Base-by-base conservation (phyloP, 92 coral and sea anemone genomes). In the Hydrozoanthus gracilis region DNA sequence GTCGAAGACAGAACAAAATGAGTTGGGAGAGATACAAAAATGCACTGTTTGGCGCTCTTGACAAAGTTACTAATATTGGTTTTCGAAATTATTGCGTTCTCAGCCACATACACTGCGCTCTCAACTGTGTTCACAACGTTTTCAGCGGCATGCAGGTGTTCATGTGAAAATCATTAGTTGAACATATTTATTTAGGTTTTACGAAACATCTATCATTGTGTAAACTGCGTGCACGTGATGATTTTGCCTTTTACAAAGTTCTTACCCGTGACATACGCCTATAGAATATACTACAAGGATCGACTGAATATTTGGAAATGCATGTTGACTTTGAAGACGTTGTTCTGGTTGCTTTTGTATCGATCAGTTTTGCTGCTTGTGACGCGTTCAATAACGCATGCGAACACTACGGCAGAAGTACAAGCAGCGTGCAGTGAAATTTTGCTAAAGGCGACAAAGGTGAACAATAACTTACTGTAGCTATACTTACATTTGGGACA, bases 281-380 rank as follows among this genome's bases (percentile, higher is more conserved):
- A 10, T 14, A 60, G 13, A 60, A 60, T 60, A 5, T 60, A 60
- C 66, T 60, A 11, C 66, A 60, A 60, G 66, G 66, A 60, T 60
- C 66, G 66, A 60, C 13, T 60, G 66, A 60, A 60, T 60, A 60
- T 60, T 60, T 60, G 66, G 66, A 60, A 60, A 60, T 60, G 66
- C 66, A 60, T 60, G 66, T 60, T 60, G 66, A 60, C 66, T 60
- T 60, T 60, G 5, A 60, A 60, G 14, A 60, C 16, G 66, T 60
- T 60, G 66, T 60, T 60, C 66, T 60, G 66, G 66, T 60, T 60
- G 66, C 14, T 60, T 60, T 60, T 60, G 66, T 60, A 7, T 60
- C 66, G 66, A 60, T 60, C 66, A 60, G 66, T 60, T 60, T 60
- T 60, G 66, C 14, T 60, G 66, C 66, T 60, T 60, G 17, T 60